Conservation (phyloP, 53 echinoderm and acorn worm genomes). For the Arbacia lixula region DNA sequence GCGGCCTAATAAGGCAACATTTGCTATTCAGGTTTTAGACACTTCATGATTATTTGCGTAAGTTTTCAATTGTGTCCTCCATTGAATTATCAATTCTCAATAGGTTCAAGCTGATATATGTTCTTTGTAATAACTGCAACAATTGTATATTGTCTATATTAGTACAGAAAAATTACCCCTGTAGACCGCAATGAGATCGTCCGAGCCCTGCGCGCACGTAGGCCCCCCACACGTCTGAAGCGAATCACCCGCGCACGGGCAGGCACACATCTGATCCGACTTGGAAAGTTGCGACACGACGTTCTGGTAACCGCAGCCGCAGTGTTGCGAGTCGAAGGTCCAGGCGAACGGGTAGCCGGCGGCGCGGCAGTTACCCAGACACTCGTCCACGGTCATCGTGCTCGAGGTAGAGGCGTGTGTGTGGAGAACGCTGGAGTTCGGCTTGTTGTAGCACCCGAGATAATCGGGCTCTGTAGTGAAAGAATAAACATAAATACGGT, state of each 20-base stretch:
- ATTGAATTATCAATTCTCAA: no score
- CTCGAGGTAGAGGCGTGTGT: not conserved
- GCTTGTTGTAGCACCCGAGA: slow-evolving; percentile 29
- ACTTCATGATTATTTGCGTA: no score
- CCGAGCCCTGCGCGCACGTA: not conserved
- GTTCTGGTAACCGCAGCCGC: slow-evolving; percentile 15
- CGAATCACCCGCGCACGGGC: slow-evolving; percentile 49
- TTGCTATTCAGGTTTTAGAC: no score
- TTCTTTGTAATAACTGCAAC: no score
- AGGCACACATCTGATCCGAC: not conserved
- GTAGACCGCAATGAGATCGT: slow-evolving; percentile 30
- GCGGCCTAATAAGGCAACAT: no score
- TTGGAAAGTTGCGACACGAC: not conserved
- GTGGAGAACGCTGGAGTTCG: slow-evolving; percentile 1
- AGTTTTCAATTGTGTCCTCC: no score
- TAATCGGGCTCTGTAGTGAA: slow-evolving; percentile 39
- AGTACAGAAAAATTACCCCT: no score
- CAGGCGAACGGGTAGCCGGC: slow-evolving; percentile 37
- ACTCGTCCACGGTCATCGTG: slow-evolving; percentile 33
- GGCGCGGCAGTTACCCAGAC: slow-evolving; percentile 9
- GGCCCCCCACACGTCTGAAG: slow-evolving; percentile 41
- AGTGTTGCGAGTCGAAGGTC: slow-evolving; percentile 33
- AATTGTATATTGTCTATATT: no score
- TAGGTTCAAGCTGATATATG: no score
- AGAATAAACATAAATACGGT: no score